Conservation (phyloP, 2,797 vertebrate species). For the Coluber constrictor region DNA sequence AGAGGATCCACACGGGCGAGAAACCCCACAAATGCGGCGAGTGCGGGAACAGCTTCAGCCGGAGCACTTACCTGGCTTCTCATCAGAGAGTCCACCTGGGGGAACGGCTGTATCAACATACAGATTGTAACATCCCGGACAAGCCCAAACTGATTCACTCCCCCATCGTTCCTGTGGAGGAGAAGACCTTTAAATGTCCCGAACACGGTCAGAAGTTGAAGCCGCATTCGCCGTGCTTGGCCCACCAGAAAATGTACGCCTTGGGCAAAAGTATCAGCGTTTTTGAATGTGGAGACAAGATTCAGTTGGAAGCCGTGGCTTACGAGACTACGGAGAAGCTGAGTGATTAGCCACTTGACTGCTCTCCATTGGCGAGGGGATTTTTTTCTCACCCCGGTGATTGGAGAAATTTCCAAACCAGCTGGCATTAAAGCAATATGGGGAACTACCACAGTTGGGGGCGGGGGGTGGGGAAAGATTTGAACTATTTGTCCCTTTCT, state of each 20-base stretch:
- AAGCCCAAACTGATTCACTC: slow-evolving; percentile 46
- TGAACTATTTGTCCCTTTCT: background rate
- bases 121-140: slow-evolving; percentile 9
- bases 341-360: background rate
- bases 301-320: slow-evolving; percentile 49
- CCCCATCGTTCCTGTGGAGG: slow-evolving; percentile 45
- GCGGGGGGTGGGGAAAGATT: background rate
- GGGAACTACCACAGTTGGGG: background rate
- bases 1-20: slow-evolving; percentile 30
- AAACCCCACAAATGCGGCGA: slow-evolving; percentile 29
- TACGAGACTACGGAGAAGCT: slow-evolving; percentile 32
- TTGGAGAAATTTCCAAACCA: background rate
- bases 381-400: background rate
- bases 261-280: slow-evolving; percentile 40
- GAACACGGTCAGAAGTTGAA: background rate
- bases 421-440: background rate
- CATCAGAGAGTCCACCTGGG: slow-evolving; percentile 48
- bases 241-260: background rate
- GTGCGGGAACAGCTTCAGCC: slow-evolving; percentile 51
- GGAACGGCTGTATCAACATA: slow-evolving; percentile 14
- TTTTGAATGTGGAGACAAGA: slow-evolving; percentile 44
- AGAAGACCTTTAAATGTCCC: background rate
- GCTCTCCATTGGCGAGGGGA: background rate
- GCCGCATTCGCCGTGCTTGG: background rate
- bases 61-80: slow-evolving; percentile 41